Conservation (phyloP, 2,888 invertebrate genomes). For the Macrophya annulata region DNA sequence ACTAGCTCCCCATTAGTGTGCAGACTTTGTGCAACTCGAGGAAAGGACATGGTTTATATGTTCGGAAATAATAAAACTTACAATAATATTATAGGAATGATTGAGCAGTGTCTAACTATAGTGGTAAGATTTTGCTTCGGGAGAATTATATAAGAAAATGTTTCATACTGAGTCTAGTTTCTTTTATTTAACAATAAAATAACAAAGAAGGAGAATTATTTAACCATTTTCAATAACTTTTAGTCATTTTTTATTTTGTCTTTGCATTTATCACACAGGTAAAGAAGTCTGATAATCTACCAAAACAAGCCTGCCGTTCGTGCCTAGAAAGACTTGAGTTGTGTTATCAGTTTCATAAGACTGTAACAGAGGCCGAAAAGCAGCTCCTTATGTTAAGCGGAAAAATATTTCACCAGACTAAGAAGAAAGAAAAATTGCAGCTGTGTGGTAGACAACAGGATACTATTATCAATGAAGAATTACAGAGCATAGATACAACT, state of each 20-base stretch:
- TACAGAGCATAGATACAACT: neutral
- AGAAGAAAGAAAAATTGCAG: neutral
- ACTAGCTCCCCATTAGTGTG: neutral
- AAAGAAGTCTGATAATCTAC: conserved; percentile 37
- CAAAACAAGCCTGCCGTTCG: conserved; percentile 56
- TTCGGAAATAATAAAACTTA: neutral
- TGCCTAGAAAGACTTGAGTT: conserved; percentile 57
- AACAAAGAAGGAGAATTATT: neutral
- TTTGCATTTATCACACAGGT: conserved; percentile 43
- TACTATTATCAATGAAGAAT: neutral
- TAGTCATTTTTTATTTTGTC: neutral
- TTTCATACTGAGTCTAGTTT: neutral
- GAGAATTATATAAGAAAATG: neutral
- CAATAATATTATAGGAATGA: neutral
- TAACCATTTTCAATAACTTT: neutral
- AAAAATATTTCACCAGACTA: neutral
- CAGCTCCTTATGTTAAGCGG: neutral
- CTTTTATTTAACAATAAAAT: neutral
- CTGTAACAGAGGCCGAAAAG: conserved; percentile 54
- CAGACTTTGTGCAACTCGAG: neutral
- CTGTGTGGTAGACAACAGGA: neutral
- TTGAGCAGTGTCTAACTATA: neutral
- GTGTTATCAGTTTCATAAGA: conserved; percentile 58
- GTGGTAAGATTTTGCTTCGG: neutral
- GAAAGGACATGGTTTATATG: neutral